A percentile compares a stretch with the other conserved stretches of the same genome.
These are phyloP conservation scores for Tinea trinotella DNA, from an alignment of 2,888 invertebrate genomes.

Conservation along the genomic window DNA sequence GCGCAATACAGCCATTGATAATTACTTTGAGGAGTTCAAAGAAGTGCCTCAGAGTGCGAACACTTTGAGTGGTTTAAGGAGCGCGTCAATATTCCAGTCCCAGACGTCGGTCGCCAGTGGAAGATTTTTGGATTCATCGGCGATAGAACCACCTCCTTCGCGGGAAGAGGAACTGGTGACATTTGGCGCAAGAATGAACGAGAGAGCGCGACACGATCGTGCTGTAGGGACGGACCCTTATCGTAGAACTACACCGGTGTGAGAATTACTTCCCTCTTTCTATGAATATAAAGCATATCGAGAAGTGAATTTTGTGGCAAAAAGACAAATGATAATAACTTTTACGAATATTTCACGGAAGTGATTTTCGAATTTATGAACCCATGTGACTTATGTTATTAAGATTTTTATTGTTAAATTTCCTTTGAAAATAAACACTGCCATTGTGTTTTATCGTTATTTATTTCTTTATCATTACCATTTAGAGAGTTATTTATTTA, in stretches of 20 bases:
- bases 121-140: slow-evolving; percentile 78
- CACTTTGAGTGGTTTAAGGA: slow-evolving; percentile 57
- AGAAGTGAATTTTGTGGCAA: slow-evolving; percentile 42
- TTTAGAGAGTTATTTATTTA: too few species aligned
- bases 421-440: slow-evolving; percentile 65
- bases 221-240: slow-evolving; percentile 68
- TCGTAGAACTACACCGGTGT: slow-evolving; percentile 74
- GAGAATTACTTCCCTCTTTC: slow-evolving; percentile 42
- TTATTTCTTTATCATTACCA: background rate
- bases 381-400: slow-evolving; percentile 44
- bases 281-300: slow-evolving; percentile 54
- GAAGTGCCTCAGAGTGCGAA: slow-evolving; percentile 69
- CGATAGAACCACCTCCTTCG: slow-evolving; percentile 74
- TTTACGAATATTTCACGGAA: slow-evolving; percentile 22
- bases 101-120: slow-evolving; percentile 77
- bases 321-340: slow-evolving; percentile 33
- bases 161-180: slow-evolving; percentile 79
- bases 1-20: slow-evolving; percentile 74
- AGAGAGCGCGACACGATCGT: slow-evolving; percentile 52
- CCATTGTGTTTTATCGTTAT: slow-evolving; percentile 44
- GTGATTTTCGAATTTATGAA: slow-evolving; percentile 61
- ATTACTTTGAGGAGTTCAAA: slow-evolving; percentile 70
- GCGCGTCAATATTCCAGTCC: slow-evolving; percentile 65
- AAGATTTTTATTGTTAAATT: slow-evolving; percentile 58
- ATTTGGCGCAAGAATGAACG: slow-evolving; percentile 68